These are phyloP conservation scores for Diarsia dahlii DNA, from an alignment of 2,888 invertebrate genomes.

Conservation along the genomic window DNA sequence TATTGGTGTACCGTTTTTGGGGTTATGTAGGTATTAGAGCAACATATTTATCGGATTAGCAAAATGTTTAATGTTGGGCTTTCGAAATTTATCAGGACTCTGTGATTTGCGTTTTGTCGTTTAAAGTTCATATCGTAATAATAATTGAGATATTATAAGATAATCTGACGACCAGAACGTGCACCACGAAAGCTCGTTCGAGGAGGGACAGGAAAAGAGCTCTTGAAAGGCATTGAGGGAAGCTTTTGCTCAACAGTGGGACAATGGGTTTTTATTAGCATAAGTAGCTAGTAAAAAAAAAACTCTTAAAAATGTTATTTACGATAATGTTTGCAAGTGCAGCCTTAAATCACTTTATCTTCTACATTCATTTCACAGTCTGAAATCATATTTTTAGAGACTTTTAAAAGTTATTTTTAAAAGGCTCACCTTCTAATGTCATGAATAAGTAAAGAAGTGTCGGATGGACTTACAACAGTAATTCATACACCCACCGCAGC, in stretches of 20 bases:
- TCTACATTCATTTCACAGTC: not conserved
- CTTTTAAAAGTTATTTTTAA: not conserved
- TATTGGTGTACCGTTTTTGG: constrained; percentile 43
- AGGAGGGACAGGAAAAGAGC: too few species aligned
- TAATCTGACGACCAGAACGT: not conserved
- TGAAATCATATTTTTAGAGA: too few species aligned
- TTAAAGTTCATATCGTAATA: not conserved
- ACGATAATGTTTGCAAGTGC: not conserved
- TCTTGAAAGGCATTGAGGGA: too few species aligned
- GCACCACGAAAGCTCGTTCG: too few species aligned
- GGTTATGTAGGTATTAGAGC: constrained; percentile 22
- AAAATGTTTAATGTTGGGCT: not conserved
- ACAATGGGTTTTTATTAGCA: too few species aligned
- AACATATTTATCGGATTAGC: constrained; percentile 46
- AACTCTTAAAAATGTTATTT: not conserved
- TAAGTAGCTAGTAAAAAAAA: too few species aligned
- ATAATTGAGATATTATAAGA: not conserved
- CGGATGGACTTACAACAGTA: not conserved
- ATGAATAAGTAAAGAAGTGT: constrained; percentile 22
- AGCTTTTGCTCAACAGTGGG: too few species aligned
- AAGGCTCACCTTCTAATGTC: not conserved
- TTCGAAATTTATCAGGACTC: not conserved
- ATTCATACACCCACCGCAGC: not conserved
- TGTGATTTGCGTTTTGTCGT: not conserved
- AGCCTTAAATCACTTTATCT: not conserved